Evolutionary conservation across 2,888 invertebrate species (phyloP).

Genomic region (Lasioglossum villosulum): DNA sequence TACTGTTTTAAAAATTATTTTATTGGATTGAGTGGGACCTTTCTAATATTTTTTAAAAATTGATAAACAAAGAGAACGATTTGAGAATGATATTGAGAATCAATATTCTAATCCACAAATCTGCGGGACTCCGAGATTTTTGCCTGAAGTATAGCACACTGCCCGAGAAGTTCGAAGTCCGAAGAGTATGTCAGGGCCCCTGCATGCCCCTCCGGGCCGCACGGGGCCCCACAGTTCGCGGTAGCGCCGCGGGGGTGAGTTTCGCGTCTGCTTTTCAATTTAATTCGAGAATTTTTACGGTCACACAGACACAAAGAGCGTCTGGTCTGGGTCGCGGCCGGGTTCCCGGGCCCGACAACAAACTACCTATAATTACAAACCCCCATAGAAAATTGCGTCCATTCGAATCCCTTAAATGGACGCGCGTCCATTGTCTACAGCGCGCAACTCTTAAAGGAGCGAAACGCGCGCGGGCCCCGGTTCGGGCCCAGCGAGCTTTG

Average conservation of each 20-base stretch:
- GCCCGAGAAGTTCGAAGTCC: neutral
- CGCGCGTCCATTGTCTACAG: conserved; percentile 80
- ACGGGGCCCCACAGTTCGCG: neutral
- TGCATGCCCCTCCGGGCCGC: too few relatives aligned
- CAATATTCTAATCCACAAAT: neutral
- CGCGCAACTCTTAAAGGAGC: conserved; percentile 16
- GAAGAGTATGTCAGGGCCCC: neutral
- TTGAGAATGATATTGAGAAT: neutral
- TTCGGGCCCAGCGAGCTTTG: conserved; percentile 77
- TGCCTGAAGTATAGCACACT: neutral
- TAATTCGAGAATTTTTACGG: conserved; percentile 81
- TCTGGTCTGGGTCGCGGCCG: conserved; percentile 40
- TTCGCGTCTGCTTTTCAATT: conserved; percentile 75
- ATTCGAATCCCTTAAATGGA: conserved; percentile 84
- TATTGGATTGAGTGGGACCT: neutral
- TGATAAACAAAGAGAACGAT: too few relatives aligned
- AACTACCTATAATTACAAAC: conserved; percentile 84
- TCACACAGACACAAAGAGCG: conserved; percentile 71
- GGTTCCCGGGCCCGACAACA: conserved; percentile 78
- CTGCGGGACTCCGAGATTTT: rapidly evolving
- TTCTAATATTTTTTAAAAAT: too few relatives aligned
- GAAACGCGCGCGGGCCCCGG: conserved; percentile 26
- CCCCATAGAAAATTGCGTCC: conserved; percentile 84
- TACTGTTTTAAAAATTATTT: neutral
- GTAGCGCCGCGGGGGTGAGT: conserved; percentile 7